These are phyloP conservation scores for Thecocarcelia acutangulata DNA, from an alignment of 2,888 invertebrate species.

Conservation along the genomic window DNA sequence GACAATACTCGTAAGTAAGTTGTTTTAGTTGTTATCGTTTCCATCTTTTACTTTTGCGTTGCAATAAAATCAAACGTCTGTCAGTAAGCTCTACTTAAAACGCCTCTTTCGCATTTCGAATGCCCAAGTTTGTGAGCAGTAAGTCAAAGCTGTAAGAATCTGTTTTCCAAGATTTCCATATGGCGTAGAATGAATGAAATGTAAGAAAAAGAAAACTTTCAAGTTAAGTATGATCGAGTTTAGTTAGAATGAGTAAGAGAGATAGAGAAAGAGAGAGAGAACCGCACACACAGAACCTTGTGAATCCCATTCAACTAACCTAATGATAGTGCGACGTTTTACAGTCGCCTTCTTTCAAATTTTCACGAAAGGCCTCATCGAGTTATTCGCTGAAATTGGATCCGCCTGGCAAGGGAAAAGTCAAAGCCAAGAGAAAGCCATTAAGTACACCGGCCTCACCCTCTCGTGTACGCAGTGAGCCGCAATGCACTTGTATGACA, in stretches of 20 bases:
- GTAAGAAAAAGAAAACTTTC: constrained; percentile 4
- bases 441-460: constrained; percentile 96
- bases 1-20: constrained; percentile 58
- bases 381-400: constrained; percentile 97
- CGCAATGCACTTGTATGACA: constrained; percentile 97
- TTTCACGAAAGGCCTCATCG: constrained; percentile 97
- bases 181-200: constrained; percentile 24
- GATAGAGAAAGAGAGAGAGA: constrained; percentile 41
- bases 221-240: constrained; percentile 44
- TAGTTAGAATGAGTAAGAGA: constrained; percentile 60
- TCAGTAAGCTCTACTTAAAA: neutral
- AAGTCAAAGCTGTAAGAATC: neutral
- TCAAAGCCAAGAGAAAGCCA: constrained; percentile 94
- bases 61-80: neutral
- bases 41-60: neutral
- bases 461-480: constrained; percentile 88
- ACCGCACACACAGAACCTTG: constrained; percentile 82
- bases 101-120: neutral
- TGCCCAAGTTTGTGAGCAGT: constrained; percentile 6
- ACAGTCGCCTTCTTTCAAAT: constrained; percentile 98
- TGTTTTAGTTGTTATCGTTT: constrained; percentile 13
- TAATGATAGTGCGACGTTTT: constrained; percentile 85
- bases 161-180: neutral
- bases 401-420: constrained; percentile 92
- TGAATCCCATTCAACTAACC: constrained; percentile 82